Evolutionary conservation across 2,888 invertebrate species (phyloP), one percentile per base, ranked within the genome.

Genomic region (Myathropa florea): DNA sequence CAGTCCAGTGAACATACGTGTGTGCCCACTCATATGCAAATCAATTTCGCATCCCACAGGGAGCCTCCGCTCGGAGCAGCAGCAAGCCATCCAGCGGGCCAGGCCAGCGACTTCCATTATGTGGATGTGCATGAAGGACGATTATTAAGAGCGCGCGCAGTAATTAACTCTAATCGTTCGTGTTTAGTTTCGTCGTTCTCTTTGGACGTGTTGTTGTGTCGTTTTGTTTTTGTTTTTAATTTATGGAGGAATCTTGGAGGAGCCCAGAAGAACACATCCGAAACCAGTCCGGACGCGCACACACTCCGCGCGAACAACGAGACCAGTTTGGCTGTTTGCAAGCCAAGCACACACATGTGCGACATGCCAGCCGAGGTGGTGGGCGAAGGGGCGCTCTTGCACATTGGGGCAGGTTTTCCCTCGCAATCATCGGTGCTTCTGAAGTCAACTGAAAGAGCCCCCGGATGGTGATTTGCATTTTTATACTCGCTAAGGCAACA

Each of bases 91-190:
- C n/a, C 18, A 18, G 18, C 18, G 7, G 18, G 7, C 46, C 18
- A 46, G 12, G 23, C 18, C 24, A 63, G 28, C 59, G 28, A 26
- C n/a, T 59, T 24, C 59, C 24, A 59, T 24, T 59, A 26, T 14
- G 26, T 59, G 26, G 59, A 28, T 46, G 46, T 46, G 59, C 24
- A 24, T 59, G 59, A 24, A 59, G 24, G 59, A 28, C 24, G 63
- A 63, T 33, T 30, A 63, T 63, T 36, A 33, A 18, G 36, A 63
- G 63, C 63, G 18, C 63, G 24, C 46, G 46, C 57, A 57, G 65
- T 65, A 65, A 65, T 65, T 65, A 65, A 39, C 65, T 65, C 65
- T 46, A 65, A 46, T 65, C 65, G 46, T 65, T 65, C 65, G 65
- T 65, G 65, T 46, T 65, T 61, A 61, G 61, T 61, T 61, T 61